phyloP scores from a whole-genome alignment of 2,888 invertebrate species.

The Epicampocera succincta region DNA sequence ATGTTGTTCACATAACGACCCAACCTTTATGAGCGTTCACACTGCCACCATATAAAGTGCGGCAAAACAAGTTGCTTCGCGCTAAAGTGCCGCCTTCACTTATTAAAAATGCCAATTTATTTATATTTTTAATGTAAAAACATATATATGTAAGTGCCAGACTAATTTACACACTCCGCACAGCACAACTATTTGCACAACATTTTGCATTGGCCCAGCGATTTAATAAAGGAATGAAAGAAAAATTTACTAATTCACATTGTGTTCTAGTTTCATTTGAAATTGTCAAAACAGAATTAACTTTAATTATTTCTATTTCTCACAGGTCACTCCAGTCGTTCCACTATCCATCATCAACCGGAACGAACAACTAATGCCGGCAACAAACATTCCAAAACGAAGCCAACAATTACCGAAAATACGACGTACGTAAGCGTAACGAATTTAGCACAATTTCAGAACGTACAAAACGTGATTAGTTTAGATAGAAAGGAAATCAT shows the following conservation, averaged over 20 bases:
- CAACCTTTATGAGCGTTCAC: no score
- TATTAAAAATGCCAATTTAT: no score
- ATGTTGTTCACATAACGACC: no score
- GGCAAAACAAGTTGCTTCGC: no score
- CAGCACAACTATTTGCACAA: no score
- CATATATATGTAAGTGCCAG: no score
- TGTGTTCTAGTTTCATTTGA: not conserved
- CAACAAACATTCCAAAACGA: constrained; percentile 65
- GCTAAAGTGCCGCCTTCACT: no score
- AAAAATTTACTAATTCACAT: not conserved
- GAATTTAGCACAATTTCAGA: constrained; percentile 76
- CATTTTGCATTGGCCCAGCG: no score
- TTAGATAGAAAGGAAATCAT: constrained; percentile 34
- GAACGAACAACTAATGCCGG: constrained; percentile 52
- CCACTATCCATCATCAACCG: constrained; percentile 72
- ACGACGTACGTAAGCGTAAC: constrained; percentile 82
- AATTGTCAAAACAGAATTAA: no score
- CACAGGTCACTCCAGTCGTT: constrained; percentile 80
- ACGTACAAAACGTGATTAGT: constrained; percentile 56
- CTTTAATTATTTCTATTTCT: not conserved
- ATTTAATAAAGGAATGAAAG: not conserved
- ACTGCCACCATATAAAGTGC: no score
- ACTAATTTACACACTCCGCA: no score
- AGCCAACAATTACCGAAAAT: constrained; percentile 71
- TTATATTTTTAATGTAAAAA: no score